Base-by-base conservation (phyloP, 1,140 invertebrate species). In the Lerema accius region DNA sequence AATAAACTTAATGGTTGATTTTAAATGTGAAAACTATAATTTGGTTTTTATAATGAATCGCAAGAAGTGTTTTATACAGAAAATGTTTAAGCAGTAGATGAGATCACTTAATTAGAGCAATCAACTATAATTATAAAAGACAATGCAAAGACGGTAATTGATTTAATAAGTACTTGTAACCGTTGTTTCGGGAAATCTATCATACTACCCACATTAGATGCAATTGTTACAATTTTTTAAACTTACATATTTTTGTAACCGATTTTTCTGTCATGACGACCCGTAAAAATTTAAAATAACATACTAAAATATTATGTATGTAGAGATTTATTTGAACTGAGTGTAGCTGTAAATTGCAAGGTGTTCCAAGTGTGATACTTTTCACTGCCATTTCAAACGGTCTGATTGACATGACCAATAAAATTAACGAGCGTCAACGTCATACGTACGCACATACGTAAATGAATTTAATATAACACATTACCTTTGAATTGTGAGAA, bases 391-490 rank as follows among this genome's bases (percentile, higher is more conserved):
- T 45, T 37, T 58, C 37, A 42, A 58, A 56, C 64, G 64, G 56
- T 66, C 64, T 66, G 58, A 17, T 66, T 61, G 50, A 53, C 39
- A 16, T 17, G 58, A 61, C 58, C 49, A 61, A 60, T 32, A 48
- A 48, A 48, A 26, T 46, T 48, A 48, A 48, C 14, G 45, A 28
- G 45, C 13, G 17, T 35, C 28, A 32, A 32, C 28, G 28, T 32
- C 28, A 32, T 49, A 32, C 23, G 26, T 48, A 49, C 11, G 11
- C 14, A 13, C 9, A 32, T 10, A 32, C 9, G 13, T 13, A n/a
- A n/a, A n/a, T n/a, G n/a, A n/a, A n/a, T n/a, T n/a, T n/a, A n/a
- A n/a, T n/a, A n/a, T n/a, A n/a, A n/a, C n/a, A n/a, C n/a, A n/a
- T n/a, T n/a, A n/a, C n/a, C n/a, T n/a, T n/a, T n/a, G n/a, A n/a